These are phyloP conservation scores for Netelia fuscicornis DNA, from an alignment of 2,888 invertebrate species.

Conservation along the genomic window DNA sequence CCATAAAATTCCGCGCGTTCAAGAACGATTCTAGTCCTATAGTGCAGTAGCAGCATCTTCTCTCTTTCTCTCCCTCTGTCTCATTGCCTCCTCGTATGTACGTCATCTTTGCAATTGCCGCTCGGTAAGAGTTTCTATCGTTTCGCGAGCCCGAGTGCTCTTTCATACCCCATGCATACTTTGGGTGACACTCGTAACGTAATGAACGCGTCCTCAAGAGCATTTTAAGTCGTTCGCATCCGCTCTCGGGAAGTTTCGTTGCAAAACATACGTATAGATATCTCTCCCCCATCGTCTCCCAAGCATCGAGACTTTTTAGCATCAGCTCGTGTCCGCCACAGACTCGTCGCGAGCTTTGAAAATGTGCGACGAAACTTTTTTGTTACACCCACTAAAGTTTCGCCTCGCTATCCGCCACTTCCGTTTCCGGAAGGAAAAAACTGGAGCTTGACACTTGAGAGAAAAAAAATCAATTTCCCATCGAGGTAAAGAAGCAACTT, in stretches of 20 bases:
- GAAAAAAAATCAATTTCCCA: slow-evolving; percentile 34
- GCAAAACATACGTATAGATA: slow-evolving; percentile 13
- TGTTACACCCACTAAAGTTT: slow-evolving; percentile 1
- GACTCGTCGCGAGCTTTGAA: background rate
- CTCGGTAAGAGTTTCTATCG: slow-evolving; percentile 35
- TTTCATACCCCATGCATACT: background rate
- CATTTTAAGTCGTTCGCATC: slow-evolving; percentile 26
- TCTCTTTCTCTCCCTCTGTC: background rate
- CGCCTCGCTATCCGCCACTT: background rate
- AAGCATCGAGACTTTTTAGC: background rate
- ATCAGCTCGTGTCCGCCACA: background rate
- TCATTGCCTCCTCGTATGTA: background rate
- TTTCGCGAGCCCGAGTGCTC: slow-evolving; percentile 8
- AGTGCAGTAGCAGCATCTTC: background rate
- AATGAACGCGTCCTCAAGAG: slow-evolving; percentile 40
- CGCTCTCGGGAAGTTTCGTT: slow-evolving; percentile 23
- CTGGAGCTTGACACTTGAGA: background rate
- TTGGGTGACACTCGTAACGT: slow-evolving; percentile 27
- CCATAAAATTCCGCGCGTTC: slow-evolving; percentile 75
- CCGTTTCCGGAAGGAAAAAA: slow-evolving; percentile 1
- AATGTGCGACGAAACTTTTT: background rate
- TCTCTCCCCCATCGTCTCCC: background rate
- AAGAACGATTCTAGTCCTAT: slow-evolving; percentile 28
- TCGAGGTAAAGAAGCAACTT: slow-evolving; percentile 10
- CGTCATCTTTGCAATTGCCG: slow-evolving; percentile 44